Percentiles rank a stretch among this genome's conserved stretches.
phyloP scores from a whole-genome alignment of 2,113 vertebrate species.

The Alligator sinensis region DNA sequence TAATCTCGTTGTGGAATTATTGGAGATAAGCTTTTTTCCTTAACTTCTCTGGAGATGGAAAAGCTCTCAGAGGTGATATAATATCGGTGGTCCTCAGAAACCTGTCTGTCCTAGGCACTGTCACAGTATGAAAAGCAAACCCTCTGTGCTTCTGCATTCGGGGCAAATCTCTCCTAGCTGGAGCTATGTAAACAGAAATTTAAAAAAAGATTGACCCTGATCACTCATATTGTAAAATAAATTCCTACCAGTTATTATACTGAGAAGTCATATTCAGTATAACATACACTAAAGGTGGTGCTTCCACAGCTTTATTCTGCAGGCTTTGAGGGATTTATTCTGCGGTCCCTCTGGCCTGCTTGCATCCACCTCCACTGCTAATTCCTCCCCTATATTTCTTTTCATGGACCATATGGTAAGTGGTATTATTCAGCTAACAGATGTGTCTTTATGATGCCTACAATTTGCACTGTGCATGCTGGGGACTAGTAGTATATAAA shows the following conservation, averaged over 20 bases:
- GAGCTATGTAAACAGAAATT: not conserved
- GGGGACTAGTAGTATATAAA: slow-evolving; percentile 49
- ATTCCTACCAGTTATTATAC: not conserved
- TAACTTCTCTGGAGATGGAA: slow-evolving; percentile 41
- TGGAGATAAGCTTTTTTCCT: slow-evolving; percentile 57
- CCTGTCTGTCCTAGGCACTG: slow-evolving; percentile 16
- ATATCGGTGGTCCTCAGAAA: slow-evolving; percentile 54
- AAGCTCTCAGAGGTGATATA: not conserved
- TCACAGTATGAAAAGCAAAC: not conserved
- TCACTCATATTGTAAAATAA: not conserved
- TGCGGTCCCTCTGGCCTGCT: not conserved
- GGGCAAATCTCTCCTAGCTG: slow-evolving; percentile 21
- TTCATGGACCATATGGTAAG: slow-evolving; percentile 34
- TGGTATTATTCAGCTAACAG: slow-evolving; percentile 59
- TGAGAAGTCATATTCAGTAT: slow-evolving; percentile 13
- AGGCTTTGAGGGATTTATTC: not conserved
- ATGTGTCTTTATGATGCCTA: slow-evolving; percentile 55
- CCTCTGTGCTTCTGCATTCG: not conserved
- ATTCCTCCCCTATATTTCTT: slow-evolving; percentile 39
- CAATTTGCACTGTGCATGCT: slow-evolving; percentile 29
- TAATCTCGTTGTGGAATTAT: slow-evolving; percentile 50
- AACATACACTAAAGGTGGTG: not conserved
- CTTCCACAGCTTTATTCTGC: not conserved
- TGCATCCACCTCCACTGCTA: not conserved
- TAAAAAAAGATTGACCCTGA: not conserved